phyloP scores from a whole-genome alignment of 2,888 invertebrate species.

The Drosophila austrosaltans region DNA sequence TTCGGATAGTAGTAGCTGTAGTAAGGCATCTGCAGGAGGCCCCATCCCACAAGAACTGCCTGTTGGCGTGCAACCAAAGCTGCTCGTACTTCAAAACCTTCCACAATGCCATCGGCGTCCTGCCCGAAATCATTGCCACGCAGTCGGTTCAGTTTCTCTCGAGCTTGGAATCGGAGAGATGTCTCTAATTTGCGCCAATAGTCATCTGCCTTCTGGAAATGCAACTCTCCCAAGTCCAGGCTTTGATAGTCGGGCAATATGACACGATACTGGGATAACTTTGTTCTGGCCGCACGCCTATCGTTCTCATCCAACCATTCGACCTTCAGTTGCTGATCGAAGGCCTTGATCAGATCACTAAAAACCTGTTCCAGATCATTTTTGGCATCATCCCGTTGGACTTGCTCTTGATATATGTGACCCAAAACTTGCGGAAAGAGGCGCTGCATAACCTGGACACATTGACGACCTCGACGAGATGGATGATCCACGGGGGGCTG shows the following conservation, averaged over 20 bases:
- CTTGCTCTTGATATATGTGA: constrained; percentile 70
- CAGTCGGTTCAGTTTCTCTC: constrained; percentile 56
- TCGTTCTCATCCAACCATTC: constrained; percentile 77
- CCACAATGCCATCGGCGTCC: constrained; percentile 38
- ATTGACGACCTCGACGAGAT: constrained; percentile 57
- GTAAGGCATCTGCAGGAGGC: constrained; percentile 76
- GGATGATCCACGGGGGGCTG: constrained; percentile 44
- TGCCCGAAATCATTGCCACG: constrained; percentile 54
- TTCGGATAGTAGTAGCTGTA: constrained; percentile 73
- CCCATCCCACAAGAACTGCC: constrained; percentile 71
- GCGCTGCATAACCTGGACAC: constrained; percentile 63
- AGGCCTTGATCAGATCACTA: constrained; percentile 59
- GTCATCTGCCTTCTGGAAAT: constrained; percentile 57
- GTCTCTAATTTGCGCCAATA: constrained; percentile 72
- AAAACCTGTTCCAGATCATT: constrained; percentile 69
- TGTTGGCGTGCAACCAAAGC: constrained; percentile 59
- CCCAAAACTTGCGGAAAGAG: constrained; percentile 79
- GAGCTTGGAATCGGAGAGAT: constrained; percentile 61
- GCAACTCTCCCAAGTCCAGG: constrained; percentile 54
- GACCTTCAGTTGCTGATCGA: constrained; percentile 60
- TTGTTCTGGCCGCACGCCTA: constrained; percentile 62
- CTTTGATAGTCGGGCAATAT: constrained; percentile 68
- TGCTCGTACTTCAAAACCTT: constrained; percentile 68
- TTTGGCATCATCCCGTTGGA: constrained; percentile 51
- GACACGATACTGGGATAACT: constrained; percentile 58